Conservation (phyloP, 1,140 invertebrate genomes). For the Drosophila serrata region DNA sequence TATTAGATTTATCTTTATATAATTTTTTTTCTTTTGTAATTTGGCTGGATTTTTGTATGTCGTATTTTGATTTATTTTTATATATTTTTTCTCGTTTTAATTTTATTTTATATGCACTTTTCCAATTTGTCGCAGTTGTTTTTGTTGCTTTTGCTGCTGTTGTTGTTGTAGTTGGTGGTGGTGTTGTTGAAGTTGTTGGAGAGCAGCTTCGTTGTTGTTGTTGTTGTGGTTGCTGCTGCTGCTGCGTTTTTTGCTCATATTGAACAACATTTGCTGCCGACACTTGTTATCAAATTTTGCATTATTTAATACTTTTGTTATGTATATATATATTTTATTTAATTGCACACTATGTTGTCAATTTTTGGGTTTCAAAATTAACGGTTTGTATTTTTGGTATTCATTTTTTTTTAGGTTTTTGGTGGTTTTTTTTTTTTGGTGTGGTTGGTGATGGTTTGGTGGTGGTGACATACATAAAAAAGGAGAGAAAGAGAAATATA, state of each 20-base stretch:
- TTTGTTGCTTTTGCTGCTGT: constrained; percentile 24
- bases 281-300: constrained; percentile 35
- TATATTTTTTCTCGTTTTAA: constrained; percentile 29
- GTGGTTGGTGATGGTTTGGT: constrained; percentile 28
- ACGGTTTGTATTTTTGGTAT: constrained; percentile 6
- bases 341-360: constrained; percentile 44
- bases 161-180: constrained; percentile 19
- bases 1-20: not conserved
- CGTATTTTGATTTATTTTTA: constrained; percentile 37
- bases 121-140: constrained; percentile 16
- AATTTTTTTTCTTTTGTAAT: constrained; percentile 10
- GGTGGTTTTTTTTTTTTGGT: constrained; percentile 30
- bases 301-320: constrained; percentile 31
- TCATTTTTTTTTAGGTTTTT: constrained; percentile 26
- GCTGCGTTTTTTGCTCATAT: constrained; percentile 47
- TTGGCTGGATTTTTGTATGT: constrained; percentile 15
- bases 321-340: constrained; percentile 2
- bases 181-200: constrained; percentile 13
- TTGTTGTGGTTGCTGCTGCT: constrained; percentile 15
- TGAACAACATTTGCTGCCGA: constrained; percentile 49
- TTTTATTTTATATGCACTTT: constrained; percentile 33
- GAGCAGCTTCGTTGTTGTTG: constrained; percentile 28
- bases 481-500: constrained; percentile 64
- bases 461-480: constrained; percentile 52
- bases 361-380: constrained; percentile 6